Evolutionary conservation across 1,140 invertebrate genomes (phyloP).

Genomic region (Cotesia glomerata): DNA sequence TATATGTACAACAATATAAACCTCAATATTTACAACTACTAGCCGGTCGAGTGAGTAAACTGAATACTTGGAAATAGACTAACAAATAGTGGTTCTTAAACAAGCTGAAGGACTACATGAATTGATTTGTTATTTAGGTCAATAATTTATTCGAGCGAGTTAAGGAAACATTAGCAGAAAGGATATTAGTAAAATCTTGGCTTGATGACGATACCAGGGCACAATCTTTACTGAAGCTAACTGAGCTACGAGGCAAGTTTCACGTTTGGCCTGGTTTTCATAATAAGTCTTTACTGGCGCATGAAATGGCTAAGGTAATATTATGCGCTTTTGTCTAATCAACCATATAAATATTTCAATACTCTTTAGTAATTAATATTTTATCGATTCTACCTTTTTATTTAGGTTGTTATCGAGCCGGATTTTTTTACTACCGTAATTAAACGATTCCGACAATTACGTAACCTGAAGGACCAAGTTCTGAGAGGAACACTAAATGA

Average conservation of each 20-base stretch:
- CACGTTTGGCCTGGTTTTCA: slow-evolving; percentile 60
- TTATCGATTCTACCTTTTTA: neutral
- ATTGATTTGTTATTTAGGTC: slow-evolving; percentile 38
- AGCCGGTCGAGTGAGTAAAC: slow-evolving; percentile 51
- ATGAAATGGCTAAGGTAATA: slow-evolving; percentile 53
- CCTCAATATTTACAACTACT: slow-evolving; percentile 56
- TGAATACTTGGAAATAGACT: neutral
- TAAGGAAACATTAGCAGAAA: slow-evolving; percentile 66
- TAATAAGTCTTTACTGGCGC: slow-evolving; percentile 52
- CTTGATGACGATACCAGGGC: slow-evolving; percentile 68
- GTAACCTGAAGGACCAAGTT: slow-evolving; percentile 45
- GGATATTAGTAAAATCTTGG: slow-evolving; percentile 69
- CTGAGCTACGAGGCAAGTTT: slow-evolving; percentile 65
- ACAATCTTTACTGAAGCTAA: slow-evolving; percentile 67
- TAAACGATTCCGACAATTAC: slow-evolving; percentile 55
- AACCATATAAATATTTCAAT: neutral
- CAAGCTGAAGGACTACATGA: neutral
- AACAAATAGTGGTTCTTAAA: neutral
- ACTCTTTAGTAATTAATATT: slow-evolving; percentile 12
- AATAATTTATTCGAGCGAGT: slow-evolving; percentile 65
- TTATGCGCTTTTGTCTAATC: too few species aligned
- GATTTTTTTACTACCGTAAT: slow-evolving; percentile 68
- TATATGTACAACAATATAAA: slow-evolving; percentile 62
- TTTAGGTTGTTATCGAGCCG: slow-evolving; percentile 64
- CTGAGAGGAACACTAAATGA: slow-evolving; percentile 43